Conservation (phyloP, 2,113 vertebrate genomes). For the Cromileptes altivelis region DNA sequence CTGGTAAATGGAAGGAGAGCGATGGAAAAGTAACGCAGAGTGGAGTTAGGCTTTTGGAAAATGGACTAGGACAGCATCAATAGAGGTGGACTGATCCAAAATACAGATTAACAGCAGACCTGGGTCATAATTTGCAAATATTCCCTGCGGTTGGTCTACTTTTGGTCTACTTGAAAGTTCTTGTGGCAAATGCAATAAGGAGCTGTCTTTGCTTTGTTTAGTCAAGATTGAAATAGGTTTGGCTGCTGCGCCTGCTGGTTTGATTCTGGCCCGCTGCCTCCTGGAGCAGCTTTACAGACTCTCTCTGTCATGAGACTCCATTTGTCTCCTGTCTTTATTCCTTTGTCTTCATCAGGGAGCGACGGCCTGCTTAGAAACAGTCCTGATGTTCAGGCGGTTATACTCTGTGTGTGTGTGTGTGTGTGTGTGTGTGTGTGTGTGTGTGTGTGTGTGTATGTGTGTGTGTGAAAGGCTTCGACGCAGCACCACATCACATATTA, state of each 20-base stretch:
- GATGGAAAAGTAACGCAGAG: slow-evolving; percentile 48
- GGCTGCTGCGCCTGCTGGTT: slow-evolving; percentile 47
- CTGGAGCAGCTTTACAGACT: slow-evolving; percentile 38
- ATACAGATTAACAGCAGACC: slow-evolving; percentile 71
- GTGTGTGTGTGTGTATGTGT: no score
- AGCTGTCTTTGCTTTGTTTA: slow-evolving; percentile 73
- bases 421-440: no score
- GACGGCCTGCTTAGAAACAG: not conserved
- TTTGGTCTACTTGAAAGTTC: slow-evolving; percentile 61
- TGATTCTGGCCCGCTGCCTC: slow-evolving; percentile 62
- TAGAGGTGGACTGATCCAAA: slow-evolving; percentile 60
- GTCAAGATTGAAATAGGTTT: slow-evolving; percentile 70
- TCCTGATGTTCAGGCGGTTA: not conserved
- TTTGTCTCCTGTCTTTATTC: not conserved
- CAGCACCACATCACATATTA: not conserved
- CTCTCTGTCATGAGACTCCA: slow-evolving; percentile 27
- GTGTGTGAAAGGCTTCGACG: not conserved
- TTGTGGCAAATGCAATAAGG: slow-evolving; percentile 70
- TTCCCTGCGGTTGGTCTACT: slow-evolving; percentile 64
- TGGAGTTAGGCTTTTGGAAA: slow-evolving; percentile 56
- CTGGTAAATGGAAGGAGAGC: slow-evolving; percentile 41
- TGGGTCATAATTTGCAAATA: slow-evolving; percentile 57
- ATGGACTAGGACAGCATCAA: slow-evolving; percentile 52
- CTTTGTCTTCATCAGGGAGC: not conserved
- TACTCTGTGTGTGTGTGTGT: no score